Percentiles rank a stretch among this genome's conserved stretches.
These are phyloP conservation scores for Ptychochromis oligacanthus DNA, from an alignment of 2,113 vertebrate genomes.

Conservation along the genomic window DNA sequence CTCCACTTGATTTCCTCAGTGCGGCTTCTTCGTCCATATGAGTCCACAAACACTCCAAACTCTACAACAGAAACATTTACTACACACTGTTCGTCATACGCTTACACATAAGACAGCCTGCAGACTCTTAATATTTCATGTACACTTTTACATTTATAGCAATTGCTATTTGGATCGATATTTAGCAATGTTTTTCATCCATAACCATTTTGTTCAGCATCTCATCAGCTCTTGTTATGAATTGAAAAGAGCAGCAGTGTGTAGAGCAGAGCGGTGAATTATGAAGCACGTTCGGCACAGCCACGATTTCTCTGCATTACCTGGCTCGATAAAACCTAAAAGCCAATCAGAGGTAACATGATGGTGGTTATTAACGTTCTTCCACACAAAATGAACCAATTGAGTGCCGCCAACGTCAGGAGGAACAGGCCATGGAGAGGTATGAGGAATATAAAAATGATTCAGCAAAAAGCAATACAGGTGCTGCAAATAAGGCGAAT, in stretches of 20 bases:
- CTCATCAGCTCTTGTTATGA: background rate
- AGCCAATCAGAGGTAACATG: background rate
- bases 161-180: background rate
- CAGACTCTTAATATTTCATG: background rate
- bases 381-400: background rate
- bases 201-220: background rate
- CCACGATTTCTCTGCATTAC: background rate
- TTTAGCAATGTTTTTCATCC: background rate
- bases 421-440: background rate
- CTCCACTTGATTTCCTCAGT: conserved; percentile 97
- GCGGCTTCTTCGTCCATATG: conserved; percentile 92
- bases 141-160: background rate
- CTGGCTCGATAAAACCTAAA: background rate
- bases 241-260: background rate
- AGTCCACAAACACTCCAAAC: conserved; percentile 97
- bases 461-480: background rate
- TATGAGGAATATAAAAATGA: background rate
- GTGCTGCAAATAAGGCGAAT: background rate
- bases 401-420: background rate
- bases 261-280: background rate
- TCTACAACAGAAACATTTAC: conserved; percentile 78
- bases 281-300: background rate
- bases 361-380: background rate
- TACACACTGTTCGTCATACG: background rate
- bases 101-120: background rate